These are phyloP conservation scores for Drosophila eugracilis DNA, from an alignment of 1,140 invertebrate genomes.

Conservation along the genomic window DNA sequence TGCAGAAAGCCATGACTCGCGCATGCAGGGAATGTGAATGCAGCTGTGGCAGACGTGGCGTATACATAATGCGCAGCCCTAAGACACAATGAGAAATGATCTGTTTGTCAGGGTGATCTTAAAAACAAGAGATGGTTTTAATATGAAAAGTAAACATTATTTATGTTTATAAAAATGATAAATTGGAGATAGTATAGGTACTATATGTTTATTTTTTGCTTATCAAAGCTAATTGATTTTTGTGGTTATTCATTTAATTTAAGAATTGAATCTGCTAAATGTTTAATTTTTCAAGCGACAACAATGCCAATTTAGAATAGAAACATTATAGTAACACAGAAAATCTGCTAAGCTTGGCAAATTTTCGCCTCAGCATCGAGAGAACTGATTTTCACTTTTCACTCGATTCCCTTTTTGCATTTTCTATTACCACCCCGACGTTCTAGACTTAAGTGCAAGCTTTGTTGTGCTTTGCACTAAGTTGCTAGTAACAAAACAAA, in stretches of 20 bases:
- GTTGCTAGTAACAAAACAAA: conserved; percentile 20
- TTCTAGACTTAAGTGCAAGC: conserved; percentile 26
- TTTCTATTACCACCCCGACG: conserved; percentile 3
- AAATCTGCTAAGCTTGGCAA: conserved; percentile 1
- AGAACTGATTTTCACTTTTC: conserved; percentile 4
- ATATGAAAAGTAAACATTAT: neutral
- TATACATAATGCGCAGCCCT: conserved; percentile 4
- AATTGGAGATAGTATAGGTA: no score
- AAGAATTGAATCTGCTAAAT: neutral
- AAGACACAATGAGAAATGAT: conserved; percentile 39
- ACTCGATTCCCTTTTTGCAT: conserved; percentile 12
- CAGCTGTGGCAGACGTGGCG: conserved; percentile 6
- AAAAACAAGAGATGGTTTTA: neutral
- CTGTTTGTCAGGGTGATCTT: neutral
- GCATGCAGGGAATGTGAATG: conserved; percentile 14
- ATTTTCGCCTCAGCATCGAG: neutral
- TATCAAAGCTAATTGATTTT: no score
- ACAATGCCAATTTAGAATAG: neutral
- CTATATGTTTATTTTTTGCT: neutral
- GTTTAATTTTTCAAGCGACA: neutral
- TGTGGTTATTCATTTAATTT: no score
- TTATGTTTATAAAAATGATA: no score
- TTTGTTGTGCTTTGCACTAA: conserved; percentile 2
- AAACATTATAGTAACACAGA: neutral
- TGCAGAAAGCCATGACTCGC: conserved; percentile 14